Base-by-base conservation (phyloP, 1,140 invertebrate species). In the Gonatopus flavifemur region DNA sequence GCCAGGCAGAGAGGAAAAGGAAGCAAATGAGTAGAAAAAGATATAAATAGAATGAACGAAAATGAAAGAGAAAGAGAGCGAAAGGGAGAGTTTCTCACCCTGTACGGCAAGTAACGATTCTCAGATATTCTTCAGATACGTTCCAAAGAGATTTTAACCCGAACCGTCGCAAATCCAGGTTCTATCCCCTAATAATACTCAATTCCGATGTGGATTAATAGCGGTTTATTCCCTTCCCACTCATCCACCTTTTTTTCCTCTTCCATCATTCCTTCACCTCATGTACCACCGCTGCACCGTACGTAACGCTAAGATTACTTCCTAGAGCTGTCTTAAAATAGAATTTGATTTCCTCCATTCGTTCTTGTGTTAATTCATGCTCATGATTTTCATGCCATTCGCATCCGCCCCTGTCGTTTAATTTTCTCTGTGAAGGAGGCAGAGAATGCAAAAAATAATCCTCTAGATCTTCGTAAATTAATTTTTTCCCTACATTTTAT, bases 141-240 rank as follows among this genome's bases (percentile, higher is more conserved):
- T 56, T 59, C 57, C 53, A 60, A 62, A 66, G 66, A 67, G 69
- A 69, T 72, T 76, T 74, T 68, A 76, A 72, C 72, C 68, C 66
- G 69, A 69, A 64, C 64, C 49, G 56, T 65, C 62, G 54, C 62
- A 74, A 78, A 76, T 76, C 75, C 73, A 54, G 50, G 57, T 57
- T 72, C 67, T 65, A 69, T 72, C 64, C 73, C 64, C 67, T 71
- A 75, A 74, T 76, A 76, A 77, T 72, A 76, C 73, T 75, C 73
- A 76, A 77, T 78, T 73, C 69, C 72, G 65, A 69, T 77, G 66
- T 74, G 73, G 76, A 78, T 78, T 78, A 78, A 78, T 77, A 73
- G 69, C 49, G 67, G 68, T 75, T 78, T 74, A 76, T 67, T 69
- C 65, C 62, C 64, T 57, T 59, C 39, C 35, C 44, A 36, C 44